Base-by-base conservation (phyloP, 2,797 vertebrate genomes). In the Phalloptychus januarius region DNA sequence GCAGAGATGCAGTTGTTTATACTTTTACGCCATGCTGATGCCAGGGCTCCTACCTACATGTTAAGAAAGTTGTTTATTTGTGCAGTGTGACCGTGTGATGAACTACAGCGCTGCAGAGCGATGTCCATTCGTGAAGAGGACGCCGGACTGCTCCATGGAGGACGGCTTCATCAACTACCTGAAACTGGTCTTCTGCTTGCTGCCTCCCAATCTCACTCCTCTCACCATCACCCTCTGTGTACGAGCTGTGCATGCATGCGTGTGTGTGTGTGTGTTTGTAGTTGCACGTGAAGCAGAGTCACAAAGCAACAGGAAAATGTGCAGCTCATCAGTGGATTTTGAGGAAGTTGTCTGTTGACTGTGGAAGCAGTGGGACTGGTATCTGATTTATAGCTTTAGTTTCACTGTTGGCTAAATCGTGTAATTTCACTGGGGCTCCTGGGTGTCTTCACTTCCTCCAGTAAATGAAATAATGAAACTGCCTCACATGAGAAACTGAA, bases 131-230 rank as follows among this genome's bases (percentile, higher is more conserved):
- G 77, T 99, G 90, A 94, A 79, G 89, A 95, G 79, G 89, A 98
- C 95, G 0, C 89, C 95, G 0, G 97, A 99, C 95, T 99, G 98
- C 91, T 82, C 0, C 58, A 92, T 93, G 42, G 93, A 94, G 0
- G 95, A 95, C 0, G 96, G 98, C 67, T 98, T 97, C 92, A 92
- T 99, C 75, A 89, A 96, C 93, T 99, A 99, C 92, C 94, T 98
- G 0, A 8, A 81, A 0, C 88, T 96, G 75, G 94, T 95, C 54
- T 98, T 98, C 93, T 99, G 98, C 65, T 50, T 93, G 77, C 97
- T 99, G 38, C 89, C 95, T 0, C 81, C 93, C 0, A 40, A 74
- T 71, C 96, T 99, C 74, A 95, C 97, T 10, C 96, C 97, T 3
- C 94, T 99, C 82, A 95, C 93, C 4, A 81, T 99, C 90, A 94